Evolutionary conservation across 1,140 invertebrate genomes (phyloP), one percentile per base, ranked within the genome.

Genomic region (Cephus cinctus): DNA sequence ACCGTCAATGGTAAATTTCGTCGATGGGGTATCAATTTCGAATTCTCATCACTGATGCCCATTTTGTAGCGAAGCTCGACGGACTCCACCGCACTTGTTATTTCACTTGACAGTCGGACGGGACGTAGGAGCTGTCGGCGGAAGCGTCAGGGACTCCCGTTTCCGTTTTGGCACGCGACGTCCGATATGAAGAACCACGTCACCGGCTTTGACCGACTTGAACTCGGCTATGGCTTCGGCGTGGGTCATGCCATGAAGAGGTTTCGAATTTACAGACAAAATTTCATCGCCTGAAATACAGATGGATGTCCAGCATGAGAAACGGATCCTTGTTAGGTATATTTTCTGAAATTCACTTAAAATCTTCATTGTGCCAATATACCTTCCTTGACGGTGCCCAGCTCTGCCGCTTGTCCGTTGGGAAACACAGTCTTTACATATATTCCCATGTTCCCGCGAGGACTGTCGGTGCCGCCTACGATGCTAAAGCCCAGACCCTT

Each of bases 401-500:
- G 82, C 57, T 92, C 88, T 8, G 90, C 87, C 15, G 92, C 90
- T 77, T 94, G 87, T 9, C 93, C 93, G 57, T 85, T 85, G 2
- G 90, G 87, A 70, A 93, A 93, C 8, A 96, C 86, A 1, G 91
- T 92, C 73, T 94, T 92, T 1, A 96, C 89, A 73, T 90, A 94
- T 59, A 95, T 94, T 11, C 92, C 92, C 83, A 95, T 90, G 57
- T 84, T 86, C 2, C 92, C 92, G 63, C 89, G 88, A 1, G 92
- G 88, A 22, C 90, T 92, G 67, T 95, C 92, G 5, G 81, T 85
- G 30, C 92, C 92, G 19, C 92, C 93, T 16, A 95, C 92, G 59
- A 95, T 92, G 69, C 90, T 94, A 67, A 96, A 95, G 1, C 92
- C 93, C 16, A 96, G 78, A 44, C 89, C 90, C 67, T 92, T 93